These are phyloP conservation scores for Calliphora vicina DNA, from an alignment of 1,140 invertebrate genomes.

Conservation along the genomic window DNA sequence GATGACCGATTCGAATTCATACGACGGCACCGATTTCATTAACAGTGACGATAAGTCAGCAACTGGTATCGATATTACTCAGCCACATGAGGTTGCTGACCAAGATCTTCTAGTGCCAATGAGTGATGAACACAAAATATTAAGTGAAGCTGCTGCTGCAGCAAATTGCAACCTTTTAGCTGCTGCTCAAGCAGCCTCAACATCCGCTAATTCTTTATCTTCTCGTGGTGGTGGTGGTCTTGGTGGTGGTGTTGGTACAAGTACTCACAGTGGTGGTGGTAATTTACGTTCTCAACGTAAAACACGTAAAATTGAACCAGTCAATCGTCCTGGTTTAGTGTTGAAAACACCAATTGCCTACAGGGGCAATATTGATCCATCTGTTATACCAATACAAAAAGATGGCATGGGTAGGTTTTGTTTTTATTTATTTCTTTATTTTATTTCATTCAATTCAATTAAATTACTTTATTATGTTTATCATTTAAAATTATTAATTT, in stretches of 20 bases:
- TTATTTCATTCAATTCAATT: slow-evolving; percentile 36
- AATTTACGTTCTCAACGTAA: slow-evolving; percentile 56
- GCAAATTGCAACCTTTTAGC: slow-evolving; percentile 10
- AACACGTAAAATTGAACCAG: slow-evolving; percentile 74
- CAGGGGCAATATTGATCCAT: slow-evolving; percentile 79
- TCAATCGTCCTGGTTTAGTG: slow-evolving; percentile 78
- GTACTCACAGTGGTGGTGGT: slow-evolving; percentile 38
- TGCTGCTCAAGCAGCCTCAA: slow-evolving; percentile 15
- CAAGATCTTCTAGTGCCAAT: slow-evolving; percentile 54
- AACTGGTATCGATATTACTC: slow-evolving; percentile 54
- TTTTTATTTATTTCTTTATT: slow-evolving; percentile 5
- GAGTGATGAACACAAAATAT: slow-evolving; percentile 53
- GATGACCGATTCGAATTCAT: slow-evolving; percentile 62
- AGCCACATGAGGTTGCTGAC: slow-evolving; percentile 44
- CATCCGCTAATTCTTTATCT: slow-evolving; percentile 28
- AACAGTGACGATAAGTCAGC: slow-evolving; percentile 35
- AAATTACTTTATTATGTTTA: slow-evolving; percentile 30
- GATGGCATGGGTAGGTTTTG: slow-evolving; percentile 80
- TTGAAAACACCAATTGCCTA: slow-evolving; percentile 82
- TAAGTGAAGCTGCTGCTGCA: slow-evolving; percentile 46
- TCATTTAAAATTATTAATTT: neutral
- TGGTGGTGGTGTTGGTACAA: slow-evolving; percentile 26
- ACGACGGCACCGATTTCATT: slow-evolving; percentile 64
- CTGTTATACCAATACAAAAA: slow-evolving; percentile 80
- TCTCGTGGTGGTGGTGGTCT: slow-evolving; percentile 37